Base-by-base conservation (phyloP, 2,113 vertebrate species). In the Podilymbus podiceps region DNA sequence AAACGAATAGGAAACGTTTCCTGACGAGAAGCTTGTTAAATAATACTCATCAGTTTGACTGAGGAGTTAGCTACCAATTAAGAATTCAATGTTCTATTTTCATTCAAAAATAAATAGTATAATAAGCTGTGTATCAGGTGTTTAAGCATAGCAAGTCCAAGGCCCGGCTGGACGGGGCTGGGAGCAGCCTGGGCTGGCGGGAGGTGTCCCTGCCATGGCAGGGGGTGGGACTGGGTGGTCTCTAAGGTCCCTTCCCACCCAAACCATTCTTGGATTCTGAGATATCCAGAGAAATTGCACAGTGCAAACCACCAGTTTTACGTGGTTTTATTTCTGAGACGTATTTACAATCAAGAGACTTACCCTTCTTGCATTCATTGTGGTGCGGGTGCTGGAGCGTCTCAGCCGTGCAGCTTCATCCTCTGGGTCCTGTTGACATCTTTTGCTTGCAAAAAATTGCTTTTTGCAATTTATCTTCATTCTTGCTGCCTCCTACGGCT, bases 321-420 rank as follows among this genome's bases (percentile, higher is more conserved):
- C 11, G 17, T 46, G 2, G 10, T 5, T 67, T 56, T 16, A 2
- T 25, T 20, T 27, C 73, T 21, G 15, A 1, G 0, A 4, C 1
- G 19, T 49, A 6, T 47, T 67, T 8, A 9, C 38, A 66, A 24
- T 23, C 28, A 16, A 27, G 40, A 15, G 15, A 2, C 31, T 47
- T 11, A 1, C 28, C 47, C 91, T 27, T 15, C 66, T 18, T 5
- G 18, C 9, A 0, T 40, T 15, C 47, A 2, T 6, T 8, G 4
- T 1, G 44, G 50, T 19, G 23, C 1, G 0, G 4, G 25, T 49
- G 40, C 63, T 14, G 4, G 46, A 60, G 55, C 28, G 0, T 52
- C 68, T 59, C 44, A 14, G 46, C 62, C 62, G 2, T 2, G 25
- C 55, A 14, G 30, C 42, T 69, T 28, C 63, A 10, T 23, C 68